phyloP scores from a whole-genome alignment of 1,140 invertebrate species.

The Vollenhovia emeryi region DNA sequence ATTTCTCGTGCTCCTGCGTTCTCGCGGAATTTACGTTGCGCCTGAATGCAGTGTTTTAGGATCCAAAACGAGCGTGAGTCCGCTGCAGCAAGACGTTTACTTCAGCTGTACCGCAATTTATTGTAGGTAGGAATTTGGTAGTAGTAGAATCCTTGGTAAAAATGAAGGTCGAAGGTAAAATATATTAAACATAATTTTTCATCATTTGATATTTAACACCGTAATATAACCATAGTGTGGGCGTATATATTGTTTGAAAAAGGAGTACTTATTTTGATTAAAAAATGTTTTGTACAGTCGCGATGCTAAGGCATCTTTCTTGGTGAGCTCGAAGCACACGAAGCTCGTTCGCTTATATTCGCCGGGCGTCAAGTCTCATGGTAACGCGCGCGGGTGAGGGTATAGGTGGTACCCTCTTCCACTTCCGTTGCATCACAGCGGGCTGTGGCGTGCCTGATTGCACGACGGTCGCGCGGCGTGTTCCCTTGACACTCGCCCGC shows the following conservation, averaged over 20 bases:
- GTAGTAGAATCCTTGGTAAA: conserved; percentile 2
- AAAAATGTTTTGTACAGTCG: background rate
- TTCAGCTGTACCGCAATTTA: conserved; percentile 53
- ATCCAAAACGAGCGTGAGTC: conserved; percentile 47
- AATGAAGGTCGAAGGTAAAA: background rate
- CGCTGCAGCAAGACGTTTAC: conserved; percentile 45
- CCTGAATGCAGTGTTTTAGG: conserved; percentile 54
- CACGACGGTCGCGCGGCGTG: conserved; percentile 53
- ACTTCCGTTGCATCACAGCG: conserved; percentile 17
- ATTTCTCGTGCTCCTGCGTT: conserved; percentile 37
- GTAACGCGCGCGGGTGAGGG: conserved; percentile 51
- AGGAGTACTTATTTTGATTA: conserved; percentile 27
- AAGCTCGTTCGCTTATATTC: conserved; percentile 41
- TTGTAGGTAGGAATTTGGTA: conserved; percentile 45
- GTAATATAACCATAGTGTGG: background rate
- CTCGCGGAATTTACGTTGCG: conserved; percentile 43
- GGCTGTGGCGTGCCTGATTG: conserved; percentile 56
- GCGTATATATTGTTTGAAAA: background rate
- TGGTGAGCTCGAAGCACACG: background rate
- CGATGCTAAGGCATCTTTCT: background rate
- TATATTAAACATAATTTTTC: conserved; percentile 15
- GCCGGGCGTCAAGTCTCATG: conserved; percentile 50
- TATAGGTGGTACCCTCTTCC: conserved; percentile 44
- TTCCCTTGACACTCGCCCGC: conserved; percentile 57
- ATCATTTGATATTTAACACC: background rate